These are phyloP conservation scores for Agapornis roseicollis DNA, from an alignment of 2,113 vertebrate genomes.

Conservation along the genomic window DNA sequence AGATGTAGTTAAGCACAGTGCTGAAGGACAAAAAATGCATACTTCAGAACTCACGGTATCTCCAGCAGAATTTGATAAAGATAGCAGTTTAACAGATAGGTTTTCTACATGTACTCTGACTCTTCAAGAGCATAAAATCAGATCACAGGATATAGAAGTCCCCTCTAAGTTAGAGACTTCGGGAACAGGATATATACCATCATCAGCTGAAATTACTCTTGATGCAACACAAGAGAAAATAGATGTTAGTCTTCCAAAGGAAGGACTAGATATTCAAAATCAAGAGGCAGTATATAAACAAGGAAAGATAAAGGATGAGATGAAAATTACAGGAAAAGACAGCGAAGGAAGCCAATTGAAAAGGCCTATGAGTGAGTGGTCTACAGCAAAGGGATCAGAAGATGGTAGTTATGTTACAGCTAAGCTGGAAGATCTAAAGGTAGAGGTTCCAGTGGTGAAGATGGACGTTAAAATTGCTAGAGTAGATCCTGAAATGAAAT, in stretches of 20 bases:
- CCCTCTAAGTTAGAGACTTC: not conserved
- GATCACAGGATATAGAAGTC: not conserved
- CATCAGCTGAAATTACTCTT: conserved; percentile 5
- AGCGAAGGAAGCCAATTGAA: not conserved
- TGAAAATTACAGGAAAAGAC: not conserved
- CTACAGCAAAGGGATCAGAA: not conserved
- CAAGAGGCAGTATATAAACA: not conserved
- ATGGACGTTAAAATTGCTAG: not conserved
- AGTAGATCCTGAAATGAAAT: conserved; percentile 58
- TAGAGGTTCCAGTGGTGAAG: conserved; percentile 5
- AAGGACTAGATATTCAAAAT: not conserved
- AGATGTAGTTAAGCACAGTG: not conserved
- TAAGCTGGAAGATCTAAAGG: conserved; percentile 20
- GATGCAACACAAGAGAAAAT: not conserved
- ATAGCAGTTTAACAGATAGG: not conserved
- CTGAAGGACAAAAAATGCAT: not conserved
- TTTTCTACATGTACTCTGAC: not conserved
- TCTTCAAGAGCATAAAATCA: not conserved
- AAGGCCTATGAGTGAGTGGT: not conserved
- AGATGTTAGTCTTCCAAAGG: not conserved
- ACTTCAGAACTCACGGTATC: not conserved
- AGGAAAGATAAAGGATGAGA: not conserved
- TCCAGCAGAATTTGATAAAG: not conserved
- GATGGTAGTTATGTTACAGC: conserved; percentile 18
- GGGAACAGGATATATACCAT: not conserved